phyloP scores from a whole-genome alignment of 2,113 vertebrate species.

The Myanophis thanlyinensis region DNA sequence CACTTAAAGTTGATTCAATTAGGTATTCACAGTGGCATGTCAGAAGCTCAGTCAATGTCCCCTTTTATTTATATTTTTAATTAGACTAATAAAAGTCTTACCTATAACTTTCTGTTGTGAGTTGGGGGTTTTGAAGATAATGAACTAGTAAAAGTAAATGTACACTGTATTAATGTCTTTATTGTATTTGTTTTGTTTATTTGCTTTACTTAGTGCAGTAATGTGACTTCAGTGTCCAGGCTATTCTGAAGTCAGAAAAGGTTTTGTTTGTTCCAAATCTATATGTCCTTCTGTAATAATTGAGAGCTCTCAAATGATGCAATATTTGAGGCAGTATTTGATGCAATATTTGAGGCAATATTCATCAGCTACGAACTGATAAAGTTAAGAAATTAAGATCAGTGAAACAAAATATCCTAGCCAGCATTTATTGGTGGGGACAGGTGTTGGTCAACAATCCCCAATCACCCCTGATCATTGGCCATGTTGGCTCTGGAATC shows the following conservation, averaged over 20 bases:
- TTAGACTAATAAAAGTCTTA: slow-evolving; percentile 68
- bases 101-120: slow-evolving; percentile 61
- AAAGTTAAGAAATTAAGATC: neutral
- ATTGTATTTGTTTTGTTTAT: neutral
- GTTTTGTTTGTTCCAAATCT: neutral
- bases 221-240: neutral
- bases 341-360: neutral
- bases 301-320: neutral
- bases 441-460: neutral
- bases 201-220: neutral
- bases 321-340: neutral
- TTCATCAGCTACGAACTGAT: neutral
- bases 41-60: slow-evolving; percentile 70
- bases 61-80: slow-evolving; percentile 76
- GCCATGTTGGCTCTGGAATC: neutral
- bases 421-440: neutral
- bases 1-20: slow-evolving; percentile 63
- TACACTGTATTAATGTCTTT: neutral
- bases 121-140: slow-evolving; percentile 48
- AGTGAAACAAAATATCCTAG: neutral
- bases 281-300: neutral
- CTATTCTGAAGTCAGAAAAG: neutral
- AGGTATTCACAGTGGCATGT: slow-evolving; percentile 71
- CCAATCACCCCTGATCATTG: neutral
- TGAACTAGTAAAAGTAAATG: slow-evolving; percentile 31